Conservation (phyloP, 2,113 vertebrate genomes). For the Phyllopteryx taeniolatus region DNA sequence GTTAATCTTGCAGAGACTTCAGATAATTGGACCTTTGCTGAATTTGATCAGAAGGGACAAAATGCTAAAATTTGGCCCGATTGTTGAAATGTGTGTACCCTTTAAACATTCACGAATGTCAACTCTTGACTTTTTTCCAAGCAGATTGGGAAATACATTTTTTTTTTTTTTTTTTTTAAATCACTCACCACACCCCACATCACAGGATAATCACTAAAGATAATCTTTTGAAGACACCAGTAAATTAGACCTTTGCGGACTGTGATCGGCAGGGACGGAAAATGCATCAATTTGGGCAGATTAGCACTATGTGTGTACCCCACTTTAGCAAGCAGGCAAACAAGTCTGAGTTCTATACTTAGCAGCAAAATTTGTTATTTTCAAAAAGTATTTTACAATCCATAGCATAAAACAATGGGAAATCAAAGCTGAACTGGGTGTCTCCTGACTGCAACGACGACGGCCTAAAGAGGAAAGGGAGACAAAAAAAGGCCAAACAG, state of each 20-base stretch:
- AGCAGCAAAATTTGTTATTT: slow-evolving; percentile 70
- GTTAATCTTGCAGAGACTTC: neutral
- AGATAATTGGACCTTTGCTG: too few relatives aligned
- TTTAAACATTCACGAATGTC: neutral
- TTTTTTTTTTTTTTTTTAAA: too few relatives aligned
- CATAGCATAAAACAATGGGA: slow-evolving; percentile 64
- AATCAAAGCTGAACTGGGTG: slow-evolving; percentile 1
- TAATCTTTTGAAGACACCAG: neutral
- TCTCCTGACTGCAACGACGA: neutral
- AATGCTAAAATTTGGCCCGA: too few relatives aligned
- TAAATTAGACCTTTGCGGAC: neutral
- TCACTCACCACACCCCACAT: neutral
- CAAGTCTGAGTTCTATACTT: slow-evolving; percentile 66
- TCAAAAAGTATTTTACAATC: slow-evolving; percentile 63
- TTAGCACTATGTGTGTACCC: slow-evolving; percentile 4
- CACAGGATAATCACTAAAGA: neutral
- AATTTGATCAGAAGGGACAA: too few relatives aligned
- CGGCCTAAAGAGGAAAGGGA: neutral
- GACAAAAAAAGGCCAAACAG: slow-evolving; percentile 15
- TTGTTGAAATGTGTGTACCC: too few relatives aligned
- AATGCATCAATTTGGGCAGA: neutral
- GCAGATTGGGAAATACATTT: neutral
- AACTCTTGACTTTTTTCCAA: neutral
- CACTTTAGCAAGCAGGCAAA: slow-evolving; percentile 45
- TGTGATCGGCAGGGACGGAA: neutral